A percentile compares a stretch with the other conserved stretches of the same genome.
Evolutionary conservation across 2,888 invertebrate species (phyloP).

Genomic region (Schizaphis graminum): DNA sequence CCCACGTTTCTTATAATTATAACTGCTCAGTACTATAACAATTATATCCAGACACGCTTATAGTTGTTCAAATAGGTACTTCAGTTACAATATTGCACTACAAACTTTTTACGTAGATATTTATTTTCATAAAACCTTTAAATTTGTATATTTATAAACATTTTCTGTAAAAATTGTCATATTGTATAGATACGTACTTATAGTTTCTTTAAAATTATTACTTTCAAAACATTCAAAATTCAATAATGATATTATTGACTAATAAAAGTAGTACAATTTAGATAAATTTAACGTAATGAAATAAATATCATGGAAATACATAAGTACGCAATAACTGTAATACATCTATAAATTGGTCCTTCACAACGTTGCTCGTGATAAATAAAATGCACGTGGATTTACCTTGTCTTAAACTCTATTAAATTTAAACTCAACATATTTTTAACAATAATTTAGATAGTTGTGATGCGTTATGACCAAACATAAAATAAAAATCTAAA

Average conservation of each 20-base stretch:
- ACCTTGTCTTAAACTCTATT: too few relatives aligned
- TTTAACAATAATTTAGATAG: too few relatives aligned
- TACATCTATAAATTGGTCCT: not conserved
- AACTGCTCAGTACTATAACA: not conserved
- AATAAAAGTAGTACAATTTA: not conserved
- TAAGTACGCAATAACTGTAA: not conserved
- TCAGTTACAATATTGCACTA: not conserved
- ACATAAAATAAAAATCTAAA: too few relatives aligned
- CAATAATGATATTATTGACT: not conserved
- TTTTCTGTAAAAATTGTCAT: not conserved
- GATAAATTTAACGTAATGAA: not conserved
- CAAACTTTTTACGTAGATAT: not conserved
- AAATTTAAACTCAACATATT: too few relatives aligned
- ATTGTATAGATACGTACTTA: not conserved
- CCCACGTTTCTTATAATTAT: not conserved
- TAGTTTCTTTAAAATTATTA: not conserved
- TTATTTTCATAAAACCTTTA: not conserved
- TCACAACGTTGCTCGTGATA: too few relatives aligned
- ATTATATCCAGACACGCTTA: not conserved
- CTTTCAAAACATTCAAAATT: not conserved
- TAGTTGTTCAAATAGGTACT: not conserved
- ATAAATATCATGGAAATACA: not conserved
- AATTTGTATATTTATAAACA: not conserved
- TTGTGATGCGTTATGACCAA: too few relatives aligned
- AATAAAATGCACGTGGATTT: too few relatives aligned